phyloP scores from a whole-genome alignment of 2,888 invertebrate species.

The Polyploca ridens region DNA sequence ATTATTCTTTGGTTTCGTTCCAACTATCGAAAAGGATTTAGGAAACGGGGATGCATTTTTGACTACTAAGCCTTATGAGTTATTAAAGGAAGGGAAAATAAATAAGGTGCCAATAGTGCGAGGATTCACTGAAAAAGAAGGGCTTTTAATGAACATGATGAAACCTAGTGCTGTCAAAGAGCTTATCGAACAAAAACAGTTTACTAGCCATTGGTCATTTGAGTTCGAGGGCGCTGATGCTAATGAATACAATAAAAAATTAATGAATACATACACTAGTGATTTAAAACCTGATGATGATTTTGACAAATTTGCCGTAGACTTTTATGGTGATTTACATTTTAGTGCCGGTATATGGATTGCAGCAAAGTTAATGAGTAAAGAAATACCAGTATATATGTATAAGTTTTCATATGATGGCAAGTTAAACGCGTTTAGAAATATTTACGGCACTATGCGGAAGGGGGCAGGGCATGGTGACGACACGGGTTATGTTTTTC shows the following conservation, averaged over 20 bases:
- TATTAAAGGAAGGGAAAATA: constrained; percentile 62
- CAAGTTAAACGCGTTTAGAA: constrained; percentile 43
- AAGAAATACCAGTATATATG: constrained; percentile 44
- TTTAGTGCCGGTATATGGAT: constrained; percentile 51
- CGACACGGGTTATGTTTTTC: constrained; percentile 43
- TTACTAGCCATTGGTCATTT: constrained; percentile 41
- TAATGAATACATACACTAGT: constrained; percentile 26
- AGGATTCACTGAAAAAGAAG: constrained; percentile 78
- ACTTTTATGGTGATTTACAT: constrained; percentile 58
- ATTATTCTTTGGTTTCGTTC: constrained; percentile 54
- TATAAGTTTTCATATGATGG: constrained; percentile 59
- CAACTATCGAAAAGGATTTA: constrained; percentile 58
- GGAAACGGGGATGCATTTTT: constrained; percentile 49
- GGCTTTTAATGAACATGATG: constrained; percentile 53
- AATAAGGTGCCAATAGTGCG: constrained; percentile 70
- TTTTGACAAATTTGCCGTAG: constrained; percentile 39
- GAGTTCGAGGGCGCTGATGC: constrained; percentile 34
- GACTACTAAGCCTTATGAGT: constrained; percentile 59
- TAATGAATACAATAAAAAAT: constrained; percentile 29
- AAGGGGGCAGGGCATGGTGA: constrained; percentile 56
- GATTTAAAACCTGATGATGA: constrained; percentile 28
- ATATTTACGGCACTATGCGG: constrained; percentile 32
- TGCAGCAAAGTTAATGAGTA: constrained; percentile 38
- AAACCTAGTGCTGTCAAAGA: constrained; percentile 40
- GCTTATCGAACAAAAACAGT: constrained; percentile 41